Conservation (phyloP, 2,797 vertebrate genomes). For the Siniperca undulata region DNA sequence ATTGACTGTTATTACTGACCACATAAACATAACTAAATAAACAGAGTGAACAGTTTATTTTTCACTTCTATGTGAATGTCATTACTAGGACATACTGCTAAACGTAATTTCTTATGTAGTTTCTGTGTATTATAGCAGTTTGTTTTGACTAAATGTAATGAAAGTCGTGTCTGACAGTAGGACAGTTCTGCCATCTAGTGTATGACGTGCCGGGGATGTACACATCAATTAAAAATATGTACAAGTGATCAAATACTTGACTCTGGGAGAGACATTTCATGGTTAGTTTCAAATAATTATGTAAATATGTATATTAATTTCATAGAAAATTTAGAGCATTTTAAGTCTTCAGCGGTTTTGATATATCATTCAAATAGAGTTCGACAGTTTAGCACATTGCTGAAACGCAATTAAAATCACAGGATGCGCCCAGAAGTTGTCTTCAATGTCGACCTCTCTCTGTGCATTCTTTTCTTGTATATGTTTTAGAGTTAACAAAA, state of each 20-base stretch:
- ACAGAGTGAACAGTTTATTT: not conserved
- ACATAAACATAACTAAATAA: not conserved
- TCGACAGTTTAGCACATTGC: not conserved
- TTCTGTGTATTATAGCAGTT: not conserved
- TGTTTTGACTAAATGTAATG: not conserved
- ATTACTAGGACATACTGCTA: not conserved
- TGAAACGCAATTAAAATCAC: not conserved
- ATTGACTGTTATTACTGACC: not conserved
- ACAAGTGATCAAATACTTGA: not conserved
- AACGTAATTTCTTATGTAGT: not conserved
- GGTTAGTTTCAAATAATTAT: not conserved
- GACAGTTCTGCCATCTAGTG: conserved; percentile 56
- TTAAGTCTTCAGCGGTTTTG: not conserved
- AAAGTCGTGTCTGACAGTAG: not conserved
- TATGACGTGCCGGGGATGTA: not conserved
- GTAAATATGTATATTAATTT: not conserved
- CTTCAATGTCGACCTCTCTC: too few species aligned
- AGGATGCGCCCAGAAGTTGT: not conserved
- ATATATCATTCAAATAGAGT: not conserved
- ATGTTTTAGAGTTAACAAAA: too few species aligned
- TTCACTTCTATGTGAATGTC: not conserved
- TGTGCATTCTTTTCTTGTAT: not conserved
- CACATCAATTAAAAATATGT: not conserved
- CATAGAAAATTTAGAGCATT: not conserved
- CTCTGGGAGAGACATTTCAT: fast-evolving